These are phyloP conservation scores for Heliconius erato DNA, from an alignment of 2,888 invertebrate genomes.

Conservation along the genomic window DNA sequence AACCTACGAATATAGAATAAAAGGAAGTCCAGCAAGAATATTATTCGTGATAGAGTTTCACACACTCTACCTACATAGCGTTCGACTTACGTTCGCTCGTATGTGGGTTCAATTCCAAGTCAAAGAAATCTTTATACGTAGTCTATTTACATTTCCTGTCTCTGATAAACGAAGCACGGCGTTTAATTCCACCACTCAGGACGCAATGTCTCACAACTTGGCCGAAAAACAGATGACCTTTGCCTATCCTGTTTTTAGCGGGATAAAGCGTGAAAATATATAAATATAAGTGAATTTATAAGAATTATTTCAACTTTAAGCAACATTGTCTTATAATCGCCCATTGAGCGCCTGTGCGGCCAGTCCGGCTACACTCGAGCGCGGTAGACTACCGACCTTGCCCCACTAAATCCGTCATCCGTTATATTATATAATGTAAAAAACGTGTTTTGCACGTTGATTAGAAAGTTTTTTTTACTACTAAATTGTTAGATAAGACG, in stretches of 20 bases:
- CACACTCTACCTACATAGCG: too few relatives aligned
- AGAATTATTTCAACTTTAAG: background rate
- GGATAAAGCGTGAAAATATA: background rate
- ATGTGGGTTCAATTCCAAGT: too few relatives aligned
- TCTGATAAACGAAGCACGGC: too few relatives aligned
- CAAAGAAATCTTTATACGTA: too few relatives aligned
- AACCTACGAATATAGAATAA: too few relatives aligned
- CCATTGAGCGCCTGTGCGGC: background rate
- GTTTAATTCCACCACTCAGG: too few relatives aligned
- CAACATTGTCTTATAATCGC: constrained; percentile 7
- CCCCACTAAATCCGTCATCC: constrained; percentile 12
- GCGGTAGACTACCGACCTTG: constrained; percentile 1
- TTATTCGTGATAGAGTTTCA: too few relatives aligned
- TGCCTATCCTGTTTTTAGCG: background rate
- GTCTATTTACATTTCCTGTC: too few relatives aligned
- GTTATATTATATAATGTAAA: constrained; percentile 26
- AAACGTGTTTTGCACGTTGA: constrained; percentile 10
- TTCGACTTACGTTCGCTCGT: too few relatives aligned
- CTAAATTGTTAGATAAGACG: background rate
- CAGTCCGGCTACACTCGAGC: background rate
- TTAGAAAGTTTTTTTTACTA: constrained; percentile 2
- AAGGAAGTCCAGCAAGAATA: too few relatives aligned
- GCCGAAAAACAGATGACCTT: too few relatives aligned
- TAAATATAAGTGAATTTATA: background rate
- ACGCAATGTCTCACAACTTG: too few relatives aligned